Percentiles rank a stretch among this genome's conserved stretches.
These are phyloP conservation scores for Diarsia mendica DNA, from an alignment of 2,888 invertebrate species.

Conservation along the genomic window DNA sequence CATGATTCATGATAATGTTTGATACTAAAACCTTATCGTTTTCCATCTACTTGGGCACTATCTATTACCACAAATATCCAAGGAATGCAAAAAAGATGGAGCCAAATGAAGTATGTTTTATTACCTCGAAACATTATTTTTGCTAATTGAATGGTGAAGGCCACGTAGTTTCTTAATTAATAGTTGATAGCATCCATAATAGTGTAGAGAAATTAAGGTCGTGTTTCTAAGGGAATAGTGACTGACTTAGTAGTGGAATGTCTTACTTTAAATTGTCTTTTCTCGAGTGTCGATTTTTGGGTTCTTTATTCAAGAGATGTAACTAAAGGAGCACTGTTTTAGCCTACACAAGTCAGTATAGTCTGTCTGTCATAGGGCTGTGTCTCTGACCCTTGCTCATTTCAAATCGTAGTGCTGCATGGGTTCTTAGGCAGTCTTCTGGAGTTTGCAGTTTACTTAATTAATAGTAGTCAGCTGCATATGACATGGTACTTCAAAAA, in stretches of 20 bases:
- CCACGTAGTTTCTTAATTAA: conserved; percentile 52
- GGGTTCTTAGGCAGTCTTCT: neutral
- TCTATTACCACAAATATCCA: conserved; percentile 44
- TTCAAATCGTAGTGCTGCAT: neutral
- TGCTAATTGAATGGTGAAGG: conserved; percentile 55
- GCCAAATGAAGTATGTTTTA: conserved; percentile 49
- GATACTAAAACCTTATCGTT: conserved; percentile 26
- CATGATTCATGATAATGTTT: neutral
- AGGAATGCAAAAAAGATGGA: conserved; percentile 42
- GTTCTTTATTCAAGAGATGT: neutral
- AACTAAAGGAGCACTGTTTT: neutral
- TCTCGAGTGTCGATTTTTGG: neutral
- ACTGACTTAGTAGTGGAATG: neutral
- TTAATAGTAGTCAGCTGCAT: no score
- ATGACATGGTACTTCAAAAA: neutral
- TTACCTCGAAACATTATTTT: conserved; percentile 41
- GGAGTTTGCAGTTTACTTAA: neutral
- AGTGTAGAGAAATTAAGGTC: conserved; percentile 12
- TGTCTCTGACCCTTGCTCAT: neutral
- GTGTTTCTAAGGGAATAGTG: neutral
- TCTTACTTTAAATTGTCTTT: neutral
- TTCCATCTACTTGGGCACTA: neutral
- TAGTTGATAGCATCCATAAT: conserved; percentile 43
- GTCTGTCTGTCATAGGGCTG: neutral
- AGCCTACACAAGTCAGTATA: neutral